These are phyloP conservation scores for Tetranychus urticae DNA, from an alignment of 1,140 invertebrate genomes.

Conservation along the genomic window DNA sequence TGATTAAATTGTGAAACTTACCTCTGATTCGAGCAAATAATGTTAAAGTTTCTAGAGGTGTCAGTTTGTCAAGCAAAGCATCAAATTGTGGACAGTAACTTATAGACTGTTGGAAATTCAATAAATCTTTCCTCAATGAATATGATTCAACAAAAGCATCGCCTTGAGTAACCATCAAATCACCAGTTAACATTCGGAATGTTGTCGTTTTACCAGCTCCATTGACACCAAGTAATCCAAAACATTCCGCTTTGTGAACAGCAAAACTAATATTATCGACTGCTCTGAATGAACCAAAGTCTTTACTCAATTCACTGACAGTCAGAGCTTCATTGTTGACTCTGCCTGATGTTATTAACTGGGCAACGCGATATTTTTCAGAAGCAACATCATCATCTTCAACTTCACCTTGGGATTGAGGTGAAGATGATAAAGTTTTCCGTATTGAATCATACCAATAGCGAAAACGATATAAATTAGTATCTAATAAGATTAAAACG, in stretches of 20 bases:
- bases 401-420: background rate
- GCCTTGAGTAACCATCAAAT: constrained; percentile 18
- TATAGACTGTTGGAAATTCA: constrained; percentile 17
- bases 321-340: constrained; percentile 8
- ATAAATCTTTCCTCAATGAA: constrained; percentile 29
- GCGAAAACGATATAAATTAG: background rate
- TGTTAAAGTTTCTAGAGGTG: constrained; percentile 14
- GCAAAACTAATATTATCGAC: constrained; percentile 13
- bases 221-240: constrained; percentile 25
- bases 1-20: background rate
- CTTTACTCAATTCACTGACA: constrained; percentile 9
- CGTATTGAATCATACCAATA: background rate
- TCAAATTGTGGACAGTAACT: constrained; percentile 38
- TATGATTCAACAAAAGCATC: constrained; percentile 13
- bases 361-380: background rate
- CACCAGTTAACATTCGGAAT: constrained; percentile 20
- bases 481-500: background rate
- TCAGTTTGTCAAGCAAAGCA: constrained; percentile 52
- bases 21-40: background rate
- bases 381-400: constrained; percentile 4
- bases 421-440: background rate
- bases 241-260: constrained; percentile 23
- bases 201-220: constrained; percentile 22
- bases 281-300: constrained; percentile 9
- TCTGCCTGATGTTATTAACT: background rate